A percentile compares a stretch with the other conserved stretches of the same genome.
phyloP scores from a whole-genome alignment of 2,797 vertebrate genomes.

The Clarias laeviceps region DNA sequence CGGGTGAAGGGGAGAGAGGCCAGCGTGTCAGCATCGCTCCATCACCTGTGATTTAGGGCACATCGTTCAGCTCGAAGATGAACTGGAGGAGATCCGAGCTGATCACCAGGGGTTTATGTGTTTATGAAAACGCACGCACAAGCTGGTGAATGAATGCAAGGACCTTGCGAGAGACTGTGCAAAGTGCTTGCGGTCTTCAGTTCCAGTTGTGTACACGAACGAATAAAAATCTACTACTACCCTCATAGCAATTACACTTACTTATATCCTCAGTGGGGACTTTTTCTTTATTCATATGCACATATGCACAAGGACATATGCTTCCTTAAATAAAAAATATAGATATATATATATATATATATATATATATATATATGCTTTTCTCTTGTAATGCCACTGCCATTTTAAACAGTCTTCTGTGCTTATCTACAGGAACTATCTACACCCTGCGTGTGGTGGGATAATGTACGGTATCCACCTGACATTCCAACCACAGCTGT shows the following conservation, averaged over 20 bases:
- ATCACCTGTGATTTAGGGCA: constrained; percentile 64
- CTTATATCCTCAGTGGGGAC: not conserved
- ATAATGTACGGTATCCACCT: constrained; percentile 63
- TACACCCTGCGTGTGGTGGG: constrained; percentile 7
- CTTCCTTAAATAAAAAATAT: not conserved
- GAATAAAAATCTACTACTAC: not conserved
- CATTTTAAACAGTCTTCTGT: not conserved
- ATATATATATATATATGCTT: not conserved
- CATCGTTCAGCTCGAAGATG: constrained; percentile 47
- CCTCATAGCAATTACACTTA: too few species aligned
- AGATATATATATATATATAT: too few species aligned
- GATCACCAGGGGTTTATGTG: constrained; percentile 44
- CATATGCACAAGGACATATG: not conserved
- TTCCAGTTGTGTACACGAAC: not conserved
- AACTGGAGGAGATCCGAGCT: constrained; percentile 39
- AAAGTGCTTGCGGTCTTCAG: not conserved
- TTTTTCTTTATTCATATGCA: not conserved
- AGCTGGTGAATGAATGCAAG: not conserved
- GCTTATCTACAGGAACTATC: constrained; percentile 56
- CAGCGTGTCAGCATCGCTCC: constrained; percentile 54
- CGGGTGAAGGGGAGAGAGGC: constrained; percentile 69
- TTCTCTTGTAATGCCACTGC: not conserved
- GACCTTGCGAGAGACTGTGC: not conserved
- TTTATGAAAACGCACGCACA: constrained; percentile 27
- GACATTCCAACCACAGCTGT: constrained; percentile 64